These are phyloP conservation scores for Coracias cyanogaster DNA, from an alignment of 2,797 vertebrate genomes.

Conservation along the genomic window DNA sequence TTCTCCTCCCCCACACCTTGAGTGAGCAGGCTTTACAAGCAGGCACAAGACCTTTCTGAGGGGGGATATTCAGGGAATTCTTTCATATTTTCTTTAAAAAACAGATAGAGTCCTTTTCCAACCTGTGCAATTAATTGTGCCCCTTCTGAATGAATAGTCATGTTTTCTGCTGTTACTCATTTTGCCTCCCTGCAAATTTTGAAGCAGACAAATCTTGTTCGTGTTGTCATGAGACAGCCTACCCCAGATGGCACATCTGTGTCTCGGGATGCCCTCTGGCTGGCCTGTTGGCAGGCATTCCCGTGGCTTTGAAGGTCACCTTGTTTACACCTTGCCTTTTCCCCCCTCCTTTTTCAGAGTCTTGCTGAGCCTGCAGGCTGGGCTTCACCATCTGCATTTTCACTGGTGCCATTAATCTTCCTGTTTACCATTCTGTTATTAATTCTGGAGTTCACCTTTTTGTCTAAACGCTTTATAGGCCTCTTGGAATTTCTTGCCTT, in stretches of 20 bases:
- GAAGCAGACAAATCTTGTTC: slow-evolving; percentile 36
- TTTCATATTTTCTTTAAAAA: background rate
- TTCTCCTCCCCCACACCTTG: background rate
- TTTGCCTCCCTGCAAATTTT: slow-evolving; percentile 9
- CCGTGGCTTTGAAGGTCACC: slow-evolving; percentile 67
- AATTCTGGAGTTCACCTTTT: slow-evolving; percentile 72
- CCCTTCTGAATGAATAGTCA: background rate
- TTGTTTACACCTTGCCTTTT: slow-evolving; percentile 72
- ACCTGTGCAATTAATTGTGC: background rate
- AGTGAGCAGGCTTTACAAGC: background rate
- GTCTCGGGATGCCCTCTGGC: slow-evolving; percentile 53
- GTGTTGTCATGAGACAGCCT: slow-evolving; percentile 27
- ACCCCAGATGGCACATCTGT: slow-evolving; percentile 68
- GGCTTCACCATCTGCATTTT: slow-evolving; percentile 74
- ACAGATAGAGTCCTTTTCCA: background rate
- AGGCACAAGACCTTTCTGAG: background rate
- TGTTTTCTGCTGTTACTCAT: background rate
- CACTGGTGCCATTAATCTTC: slow-evolving; percentile 73
- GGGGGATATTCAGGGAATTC: background rate
- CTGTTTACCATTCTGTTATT: slow-evolving; percentile 73
- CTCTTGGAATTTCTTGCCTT: slow-evolving; percentile 58
- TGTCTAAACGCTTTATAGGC: slow-evolving; percentile 67
- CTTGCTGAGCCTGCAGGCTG: slow-evolving; percentile 73
- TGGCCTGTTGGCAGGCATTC: slow-evolving; percentile 55
- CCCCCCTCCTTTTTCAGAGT: slow-evolving; percentile 27